phyloP scores from a whole-genome alignment of 2,888 invertebrate species.

The Calameuta pallipes region DNA sequence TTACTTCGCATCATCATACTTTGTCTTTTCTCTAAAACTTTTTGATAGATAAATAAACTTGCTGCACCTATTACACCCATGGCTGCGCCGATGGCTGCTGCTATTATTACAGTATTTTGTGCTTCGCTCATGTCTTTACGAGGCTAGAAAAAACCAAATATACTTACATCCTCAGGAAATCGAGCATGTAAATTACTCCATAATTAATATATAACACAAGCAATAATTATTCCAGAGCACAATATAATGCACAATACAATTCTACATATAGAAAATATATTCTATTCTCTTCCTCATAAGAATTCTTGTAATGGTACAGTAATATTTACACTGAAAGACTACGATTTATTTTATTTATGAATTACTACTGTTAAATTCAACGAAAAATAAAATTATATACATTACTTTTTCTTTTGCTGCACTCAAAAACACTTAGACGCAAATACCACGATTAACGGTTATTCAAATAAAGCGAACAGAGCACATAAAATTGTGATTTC shows the following conservation, averaged over 20 bases:
- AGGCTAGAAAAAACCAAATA: background rate
- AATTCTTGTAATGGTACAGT: background rate
- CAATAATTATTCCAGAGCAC: background rate
- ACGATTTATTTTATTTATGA: background rate
- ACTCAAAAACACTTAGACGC: background rate
- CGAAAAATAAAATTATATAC: background rate
- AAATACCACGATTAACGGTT: background rate
- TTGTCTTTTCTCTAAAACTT: constrained; percentile 45
- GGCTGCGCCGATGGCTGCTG: constrained; percentile 56
- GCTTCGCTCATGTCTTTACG: constrained; percentile 49
- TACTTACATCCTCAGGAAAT: background rate
- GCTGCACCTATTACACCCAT: constrained; percentile 57
- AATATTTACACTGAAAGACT: background rate
- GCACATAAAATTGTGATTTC: background rate
- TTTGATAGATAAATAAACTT: constrained; percentile 55
- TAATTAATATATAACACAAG: background rate
- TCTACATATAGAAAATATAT: background rate
- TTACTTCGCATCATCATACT: constrained; percentile 42
- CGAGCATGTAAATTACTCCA: background rate
- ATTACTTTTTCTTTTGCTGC: background rate
- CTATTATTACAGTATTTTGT: constrained; percentile 49
- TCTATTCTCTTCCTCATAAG: background rate
- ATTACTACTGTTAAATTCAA: background rate
- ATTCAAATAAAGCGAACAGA: background rate
- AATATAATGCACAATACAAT: background rate